Conservation (phyloP, 2,797 vertebrate species). For the Sebastes trivittatus region DNA sequence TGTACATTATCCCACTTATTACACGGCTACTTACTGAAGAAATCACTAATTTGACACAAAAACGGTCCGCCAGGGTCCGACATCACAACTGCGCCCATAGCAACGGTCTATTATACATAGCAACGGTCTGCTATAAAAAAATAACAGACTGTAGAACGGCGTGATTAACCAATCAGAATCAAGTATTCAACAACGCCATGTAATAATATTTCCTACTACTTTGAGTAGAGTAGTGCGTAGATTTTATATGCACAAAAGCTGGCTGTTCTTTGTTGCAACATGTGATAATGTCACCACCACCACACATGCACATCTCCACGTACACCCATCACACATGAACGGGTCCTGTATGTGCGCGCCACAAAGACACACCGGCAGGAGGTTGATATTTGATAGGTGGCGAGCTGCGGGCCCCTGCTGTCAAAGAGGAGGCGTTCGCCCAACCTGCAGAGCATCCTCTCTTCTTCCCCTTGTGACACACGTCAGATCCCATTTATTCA, state of each 20-base stretch:
- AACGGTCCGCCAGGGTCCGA: no score
- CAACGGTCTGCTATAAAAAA: no score
- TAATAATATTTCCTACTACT: no score
- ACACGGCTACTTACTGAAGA: no score
- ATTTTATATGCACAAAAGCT: not conserved
- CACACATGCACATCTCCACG: not conserved
- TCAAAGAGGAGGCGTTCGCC: slow-evolving; percentile 11
- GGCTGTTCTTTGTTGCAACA: not conserved
- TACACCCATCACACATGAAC: not conserved
- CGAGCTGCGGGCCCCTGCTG: slow-evolving; percentile 17
- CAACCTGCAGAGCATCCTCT: slow-evolving; percentile 18
- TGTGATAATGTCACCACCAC: not conserved
- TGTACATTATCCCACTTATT: no score
- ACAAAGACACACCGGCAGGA: not conserved
- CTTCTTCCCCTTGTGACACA: not conserved
- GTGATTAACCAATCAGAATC: no score
- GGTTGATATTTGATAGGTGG: slow-evolving; percentile 14
- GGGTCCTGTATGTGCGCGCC: not conserved
- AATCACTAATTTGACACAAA: no score
- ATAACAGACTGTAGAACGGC: no score
- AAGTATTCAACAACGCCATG: no score
- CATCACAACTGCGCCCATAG: no score
- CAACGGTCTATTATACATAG: no score
- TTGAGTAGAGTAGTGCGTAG: not conserved
- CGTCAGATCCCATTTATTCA: slow-evolving; percentile 17